phyloP scores from a whole-genome alignment of 2,888 invertebrate species.

The Archips crataeganus region DNA sequence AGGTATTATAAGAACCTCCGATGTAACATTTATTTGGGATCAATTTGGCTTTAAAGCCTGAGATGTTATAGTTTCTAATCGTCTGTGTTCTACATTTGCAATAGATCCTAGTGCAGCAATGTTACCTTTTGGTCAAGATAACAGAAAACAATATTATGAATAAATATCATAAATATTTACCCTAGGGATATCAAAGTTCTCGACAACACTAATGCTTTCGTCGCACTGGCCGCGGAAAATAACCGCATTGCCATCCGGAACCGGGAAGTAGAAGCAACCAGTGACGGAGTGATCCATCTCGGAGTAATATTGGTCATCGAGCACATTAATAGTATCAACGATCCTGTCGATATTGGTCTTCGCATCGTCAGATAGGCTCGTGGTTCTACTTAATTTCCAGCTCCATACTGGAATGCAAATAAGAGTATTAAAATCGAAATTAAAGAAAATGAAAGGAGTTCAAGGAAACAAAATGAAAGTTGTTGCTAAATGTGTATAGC shows the following conservation, averaged over 20 bases:
- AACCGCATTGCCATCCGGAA: conserved; percentile 46
- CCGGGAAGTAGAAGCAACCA: conserved; percentile 55
- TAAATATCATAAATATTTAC: conserved; percentile 47
- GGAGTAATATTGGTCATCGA: conserved; percentile 49
- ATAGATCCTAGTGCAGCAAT: too few relatives aligned
- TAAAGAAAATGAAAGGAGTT: conserved; percentile 3
- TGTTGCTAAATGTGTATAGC: too few relatives aligned
- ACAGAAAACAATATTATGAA: not conserved
- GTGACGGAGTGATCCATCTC: conserved; percentile 47
- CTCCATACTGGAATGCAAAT: conserved; percentile 50
- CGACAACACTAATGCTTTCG: conserved; percentile 51
- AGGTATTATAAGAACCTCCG: too few relatives aligned
- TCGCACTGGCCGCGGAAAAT: conserved; percentile 59
- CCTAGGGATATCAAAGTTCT: conserved; percentile 50
- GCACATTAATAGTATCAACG: conserved; percentile 48
- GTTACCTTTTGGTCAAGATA: too few relatives aligned
- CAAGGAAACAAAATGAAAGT: too few relatives aligned
- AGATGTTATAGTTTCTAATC: too few relatives aligned
- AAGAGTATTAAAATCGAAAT: not conserved
- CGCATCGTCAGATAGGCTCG: conserved; percentile 43
- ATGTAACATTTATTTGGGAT: too few relatives aligned
- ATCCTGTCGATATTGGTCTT: conserved; percentile 46
- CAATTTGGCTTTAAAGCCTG: too few relatives aligned
- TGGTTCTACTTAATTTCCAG: conserved; percentile 53
- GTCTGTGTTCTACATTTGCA: too few relatives aligned